Base-by-base conservation (phyloP, 1,140 invertebrate species). In the Phymastichus coffea region DNA sequence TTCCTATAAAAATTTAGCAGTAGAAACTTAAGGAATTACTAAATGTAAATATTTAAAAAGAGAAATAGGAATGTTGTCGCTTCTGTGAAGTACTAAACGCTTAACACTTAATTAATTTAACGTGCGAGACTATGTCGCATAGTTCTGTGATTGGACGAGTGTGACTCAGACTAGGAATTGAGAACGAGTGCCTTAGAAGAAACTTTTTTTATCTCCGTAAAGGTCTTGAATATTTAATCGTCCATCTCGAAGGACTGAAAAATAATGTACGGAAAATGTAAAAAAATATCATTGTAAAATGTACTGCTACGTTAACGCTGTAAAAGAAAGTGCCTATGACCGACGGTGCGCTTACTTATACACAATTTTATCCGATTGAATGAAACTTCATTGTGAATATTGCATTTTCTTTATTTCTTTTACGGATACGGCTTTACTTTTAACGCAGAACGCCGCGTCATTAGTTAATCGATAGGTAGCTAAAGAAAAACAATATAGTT, bases 311-410 rank as follows among this genome's bases (percentile, higher is more conserved):
- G 43, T 46, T 61, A 49, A 56, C 38, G 46, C 51, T n/a, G n/a
- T n/a, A n/a, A n/a, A 55, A 33, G 19, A 49, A 61, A 61, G 52
- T 61, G 59, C 52, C 52, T 55, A 17, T 33, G 19, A 38, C 43
- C 46, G 23, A 3, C 38, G n/a, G 65, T 72, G 65, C 57, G 56
- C 57, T 70, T 67, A 65, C 54, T 41, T n/a, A n/a, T 22, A 38
- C 62, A 62, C 58, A 63, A 30, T 67, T 65, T 69, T 61, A 66
- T 63, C 37, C 64, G 57, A 48, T 48, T 54, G 44, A 25, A 53
- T 63, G 51, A 43, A 59, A 46, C 46, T 55, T 43, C 22, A 61
- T 70, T 73, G 72, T 72, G 66, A 71, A 73, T 74, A 74, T n/a
- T n/a, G 66, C 73, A 73, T 73, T 56, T 62, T 51, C 38, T 43